Base-by-base conservation (phyloP, 1,140 invertebrate genomes). In the Penaeus indicus region DNA sequence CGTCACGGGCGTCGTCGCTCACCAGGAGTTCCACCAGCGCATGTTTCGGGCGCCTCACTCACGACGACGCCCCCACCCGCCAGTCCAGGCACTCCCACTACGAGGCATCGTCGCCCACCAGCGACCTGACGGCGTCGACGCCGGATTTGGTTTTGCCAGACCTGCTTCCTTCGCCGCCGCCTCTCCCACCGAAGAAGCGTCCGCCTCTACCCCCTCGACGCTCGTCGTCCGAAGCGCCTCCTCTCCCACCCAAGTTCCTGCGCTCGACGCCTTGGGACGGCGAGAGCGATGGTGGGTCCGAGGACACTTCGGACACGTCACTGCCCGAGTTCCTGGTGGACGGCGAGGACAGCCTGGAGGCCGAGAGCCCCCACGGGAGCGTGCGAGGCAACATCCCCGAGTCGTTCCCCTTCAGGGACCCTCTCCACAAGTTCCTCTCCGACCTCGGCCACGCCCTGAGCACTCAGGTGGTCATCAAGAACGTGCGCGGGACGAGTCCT, bases 131-230 rank as follows among this genome's bases (percentile, higher is more conserved):
- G 32, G 62, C 83, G 13, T 79, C 69, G 47, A 61, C 82, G 1
- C 86, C 87, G 1, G 81, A 86, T 11, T 54, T 86, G 5, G 60
- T 85, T 42, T 61, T 90, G 69, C 87, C 90, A 11, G 90, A 90
- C 60, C 78, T 89, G 62, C 69, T 90, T n/a, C 85, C 85, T 18
- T 84, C 89, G 16, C 86, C 86, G 22, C 90, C 90, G 11, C 90
- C 90, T 16, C 42, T 90, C 54, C 90, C 90, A 3, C 90, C 87
- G 54, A 90, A 90, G 63, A 83, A 85, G 38, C 83, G 88, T 21
- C 90, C 90, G 21, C 90, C 90, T 54, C 81, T 90, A 0, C 90
- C 90, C 19, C 90, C 90, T 19, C 90, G 90, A n/a, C 84, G 89
- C 42, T 77, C n/a, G 10, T 83, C 80, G 10, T 82, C 22, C 21